Percentiles rank a stretch among this genome's conserved stretches.
phyloP scores from a whole-genome alignment of 2,797 vertebrate genomes.

The Chelidonichthys spinosus region DNA sequence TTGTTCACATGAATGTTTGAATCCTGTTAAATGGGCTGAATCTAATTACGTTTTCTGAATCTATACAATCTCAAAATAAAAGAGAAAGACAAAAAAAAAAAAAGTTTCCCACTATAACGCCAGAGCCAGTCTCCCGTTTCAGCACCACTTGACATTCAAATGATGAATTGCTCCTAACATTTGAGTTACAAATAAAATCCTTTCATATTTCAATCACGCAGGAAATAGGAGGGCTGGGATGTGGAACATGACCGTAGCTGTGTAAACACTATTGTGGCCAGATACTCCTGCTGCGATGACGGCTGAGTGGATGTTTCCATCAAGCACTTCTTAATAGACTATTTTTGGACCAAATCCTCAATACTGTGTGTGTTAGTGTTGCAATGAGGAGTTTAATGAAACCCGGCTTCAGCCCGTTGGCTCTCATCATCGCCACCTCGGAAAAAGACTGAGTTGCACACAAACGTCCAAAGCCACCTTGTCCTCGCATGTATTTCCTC shows the following conservation, averaged over 20 bases:
- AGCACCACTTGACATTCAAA: constrained; percentile 31
- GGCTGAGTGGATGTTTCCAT: constrained; percentile 48
- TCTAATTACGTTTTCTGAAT: background rate
- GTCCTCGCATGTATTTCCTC: background rate
- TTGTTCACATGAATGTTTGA: background rate
- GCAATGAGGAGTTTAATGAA: constrained; percentile 27
- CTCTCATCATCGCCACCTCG: constrained; percentile 17
- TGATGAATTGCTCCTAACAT: constrained; percentile 24
- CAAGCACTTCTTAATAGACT: constrained; percentile 40
- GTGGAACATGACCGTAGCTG: constrained; percentile 47
- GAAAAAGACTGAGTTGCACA: constrained; percentile 22
- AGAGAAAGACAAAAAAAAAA: background rate
- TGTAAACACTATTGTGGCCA: constrained; percentile 56
- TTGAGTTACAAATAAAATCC: constrained; percentile 49
- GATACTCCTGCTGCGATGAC: constrained; percentile 32
- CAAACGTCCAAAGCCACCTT: constrained; percentile 10
- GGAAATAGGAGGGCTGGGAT: constrained; percentile 49
- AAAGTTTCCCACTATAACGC: too few species aligned
- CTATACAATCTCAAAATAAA: background rate
- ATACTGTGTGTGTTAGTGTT: background rate
- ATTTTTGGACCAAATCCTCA: constrained; percentile 45
- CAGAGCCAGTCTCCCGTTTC: background rate
- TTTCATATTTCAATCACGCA: constrained; percentile 52
- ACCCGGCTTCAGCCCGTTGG: background rate
- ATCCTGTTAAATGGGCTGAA: background rate